phyloP scores from a whole-genome alignment of 2,113 vertebrate species.

The Poecilia latipinna region DNA sequence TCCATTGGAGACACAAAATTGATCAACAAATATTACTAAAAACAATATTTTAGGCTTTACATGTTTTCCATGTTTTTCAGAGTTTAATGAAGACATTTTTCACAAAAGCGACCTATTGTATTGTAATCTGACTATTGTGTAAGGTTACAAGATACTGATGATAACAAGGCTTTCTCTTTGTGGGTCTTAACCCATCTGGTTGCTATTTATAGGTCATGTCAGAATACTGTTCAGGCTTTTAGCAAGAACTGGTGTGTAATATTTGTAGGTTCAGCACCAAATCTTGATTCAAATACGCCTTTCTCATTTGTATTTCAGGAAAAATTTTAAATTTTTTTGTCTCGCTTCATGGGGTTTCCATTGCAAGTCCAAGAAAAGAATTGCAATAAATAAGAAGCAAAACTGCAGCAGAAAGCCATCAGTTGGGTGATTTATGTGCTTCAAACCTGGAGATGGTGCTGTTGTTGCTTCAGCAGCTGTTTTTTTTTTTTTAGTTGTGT shows the following conservation, averaged over 20 bases:
- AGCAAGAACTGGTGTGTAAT: neutral
- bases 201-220: neutral
- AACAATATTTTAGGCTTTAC: neutral
- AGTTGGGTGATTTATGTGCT: neutral
- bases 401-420: neutral
- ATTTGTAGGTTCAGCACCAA: neutral
- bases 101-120: too few species aligned
- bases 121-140: too few species aligned
- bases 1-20: too few species aligned
- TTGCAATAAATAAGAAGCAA: neutral
- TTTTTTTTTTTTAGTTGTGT: neutral
- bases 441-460: neutral
- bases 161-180: neutral
- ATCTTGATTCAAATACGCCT: neutral
- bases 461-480: neutral
- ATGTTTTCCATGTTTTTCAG: neutral
- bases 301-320: neutral
- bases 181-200: neutral
- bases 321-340: neutral
- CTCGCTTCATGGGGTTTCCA: neutral
- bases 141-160: too few species aligned
- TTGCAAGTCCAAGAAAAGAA: neutral
- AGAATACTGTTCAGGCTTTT: neutral
- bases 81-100: neutral
- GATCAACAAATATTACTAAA: too few species aligned